Evolutionary conservation across 2,797 vertebrate genomes (phyloP), one percentile per base, ranked within the genome.

Genomic region (Buceros bicornis): DNA sequence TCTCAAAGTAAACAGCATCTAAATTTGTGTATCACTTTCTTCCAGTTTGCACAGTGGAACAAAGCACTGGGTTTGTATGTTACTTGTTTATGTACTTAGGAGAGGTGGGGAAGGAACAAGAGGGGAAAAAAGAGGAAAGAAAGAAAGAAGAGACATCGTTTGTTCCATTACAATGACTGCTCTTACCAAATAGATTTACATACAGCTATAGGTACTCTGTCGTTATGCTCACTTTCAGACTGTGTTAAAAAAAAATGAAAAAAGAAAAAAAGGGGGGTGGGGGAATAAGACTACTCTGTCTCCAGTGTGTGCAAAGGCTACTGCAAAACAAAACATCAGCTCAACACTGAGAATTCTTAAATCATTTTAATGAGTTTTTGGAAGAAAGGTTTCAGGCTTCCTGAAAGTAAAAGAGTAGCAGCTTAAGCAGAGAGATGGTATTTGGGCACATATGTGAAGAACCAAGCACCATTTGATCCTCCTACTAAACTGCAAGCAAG

Each of bases 71-170:
- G 25, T 71, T 88, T 87, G 3, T 47, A 73, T 64, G 37, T 40
- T 93, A 37, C 66, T 87, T 94, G 26, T 84, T 91, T 89, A 57
- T 48, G 22, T 57, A 65, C 35, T 67, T 61, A 79, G 8, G 48
- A 66, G 62, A 87, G 74, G 70, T 76, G 35, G 25, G 28, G 66
- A 95, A 78, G 84, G 92, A 95, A 82, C 10, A 45, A 66, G 72
- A 66, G 72, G 31, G 90, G 93, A 73, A 91, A 76, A 47, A 84
- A 87, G 78, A 84, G 62, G 47, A 25, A 70, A 77, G 80, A 72
- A 92, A 76, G n/a, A 79, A 92, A 72, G 22, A 8, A 84, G 15
- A 78, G 43, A 5, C 33, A 53, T 64, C 6, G 0, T 33, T 16
- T 7, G 31, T 45, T 29, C 35, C 48, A 43, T 57, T 67, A 76